A percentile compares a stretch with the other conserved stretches of the same genome.
These are phyloP conservation scores for Steinernema carpocapsae DNA, from an alignment of 2,888 invertebrate genomes.

Conservation along the genomic window DNA sequence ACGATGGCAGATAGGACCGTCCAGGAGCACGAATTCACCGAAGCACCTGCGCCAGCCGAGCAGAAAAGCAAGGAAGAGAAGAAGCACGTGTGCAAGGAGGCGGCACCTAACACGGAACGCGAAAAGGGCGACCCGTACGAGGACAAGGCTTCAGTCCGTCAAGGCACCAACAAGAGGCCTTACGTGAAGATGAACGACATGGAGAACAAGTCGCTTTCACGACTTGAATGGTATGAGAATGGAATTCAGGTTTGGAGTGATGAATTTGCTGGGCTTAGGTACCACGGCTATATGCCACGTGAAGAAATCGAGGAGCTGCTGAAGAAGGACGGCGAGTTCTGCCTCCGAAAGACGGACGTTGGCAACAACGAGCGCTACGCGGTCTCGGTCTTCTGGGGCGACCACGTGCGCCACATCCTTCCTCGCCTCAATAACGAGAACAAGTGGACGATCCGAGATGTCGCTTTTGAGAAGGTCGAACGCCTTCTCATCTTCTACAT, in stretches of 20 bases:
- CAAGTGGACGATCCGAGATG: slow-evolving; percentile 3
- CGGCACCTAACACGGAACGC: no score
- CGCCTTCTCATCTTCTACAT: slow-evolving; percentile 29
- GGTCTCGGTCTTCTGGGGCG: slow-evolving; percentile 32
- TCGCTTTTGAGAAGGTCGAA: slow-evolving; percentile 23
- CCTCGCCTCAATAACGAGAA: background rate
- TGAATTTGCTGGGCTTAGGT: background rate
- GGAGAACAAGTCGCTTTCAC: background rate
- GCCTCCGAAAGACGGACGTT: slow-evolving; percentile 36
- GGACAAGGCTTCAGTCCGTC: no score
- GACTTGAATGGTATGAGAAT: background rate
- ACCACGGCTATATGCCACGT: slow-evolving; percentile 39
- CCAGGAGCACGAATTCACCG: no score
- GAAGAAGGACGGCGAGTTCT: slow-evolving; percentile 35
- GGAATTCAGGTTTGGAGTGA: background rate
- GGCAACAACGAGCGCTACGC: slow-evolving; percentile 14
- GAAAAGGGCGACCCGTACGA: no score
- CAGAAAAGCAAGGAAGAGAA: no score
- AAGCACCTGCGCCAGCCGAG: no score
- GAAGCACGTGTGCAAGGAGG: no score
- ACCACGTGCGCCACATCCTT: slow-evolving; percentile 30
- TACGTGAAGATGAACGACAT: slow-evolving; percentile 6
- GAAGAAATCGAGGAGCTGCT: slow-evolving; percentile 37
- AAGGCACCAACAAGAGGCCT: slow-evolving; percentile 6
- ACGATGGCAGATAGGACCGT: no score